Evolutionary conservation across 2,113 vertebrate genomes (phyloP).

Genomic region (Corydoras maculifer): DNA sequence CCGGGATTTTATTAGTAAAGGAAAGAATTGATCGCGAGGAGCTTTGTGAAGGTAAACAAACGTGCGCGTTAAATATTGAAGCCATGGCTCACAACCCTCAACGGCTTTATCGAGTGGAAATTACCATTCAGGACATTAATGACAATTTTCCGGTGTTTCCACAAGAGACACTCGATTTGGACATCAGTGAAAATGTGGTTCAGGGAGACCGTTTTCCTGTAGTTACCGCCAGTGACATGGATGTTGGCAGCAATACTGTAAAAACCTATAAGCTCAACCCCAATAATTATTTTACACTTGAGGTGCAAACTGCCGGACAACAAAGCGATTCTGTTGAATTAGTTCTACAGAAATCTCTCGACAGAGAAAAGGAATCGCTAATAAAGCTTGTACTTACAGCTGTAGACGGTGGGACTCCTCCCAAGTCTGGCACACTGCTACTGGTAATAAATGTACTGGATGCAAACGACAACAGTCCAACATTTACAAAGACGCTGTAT

Average conservation of each 20-base stretch:
- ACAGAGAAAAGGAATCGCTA: constrained; percentile 47
- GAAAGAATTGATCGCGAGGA: constrained; percentile 71
- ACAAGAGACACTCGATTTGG: constrained; percentile 41
- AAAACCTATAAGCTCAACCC: constrained; percentile 59
- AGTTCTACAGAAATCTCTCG: constrained; percentile 51
- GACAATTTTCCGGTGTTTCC: constrained; percentile 70
- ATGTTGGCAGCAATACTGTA: constrained; percentile 55
- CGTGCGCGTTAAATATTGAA: constrained; percentile 66
- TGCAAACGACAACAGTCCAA: constrained; percentile 46
- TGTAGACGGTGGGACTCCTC: constrained; percentile 51
- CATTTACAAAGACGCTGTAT: constrained; percentile 41
- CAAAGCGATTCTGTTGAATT: constrained; percentile 42
- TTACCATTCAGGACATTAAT: constrained; percentile 70
- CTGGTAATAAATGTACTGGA: constrained; percentile 44
- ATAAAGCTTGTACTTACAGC: constrained; percentile 45
- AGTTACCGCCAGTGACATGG: constrained; percentile 54
- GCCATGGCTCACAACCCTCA: constrained; percentile 66
- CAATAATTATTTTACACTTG: constrained; percentile 64
- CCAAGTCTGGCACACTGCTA: constrained; percentile 30
- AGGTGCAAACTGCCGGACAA: constrained; percentile 40
- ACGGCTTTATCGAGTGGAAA: constrained; percentile 60
- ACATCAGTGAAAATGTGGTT: constrained; percentile 42
- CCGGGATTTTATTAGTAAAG: constrained; percentile 59
- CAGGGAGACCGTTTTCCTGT: constrained; percentile 55
- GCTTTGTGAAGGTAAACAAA: constrained; percentile 56